A percentile compares a stretch with the other conserved stretches of the same genome.
Evolutionary conservation across 2,113 vertebrate genomes (phyloP).

Genomic region (Reinhardtius hippoglossoides): DNA sequence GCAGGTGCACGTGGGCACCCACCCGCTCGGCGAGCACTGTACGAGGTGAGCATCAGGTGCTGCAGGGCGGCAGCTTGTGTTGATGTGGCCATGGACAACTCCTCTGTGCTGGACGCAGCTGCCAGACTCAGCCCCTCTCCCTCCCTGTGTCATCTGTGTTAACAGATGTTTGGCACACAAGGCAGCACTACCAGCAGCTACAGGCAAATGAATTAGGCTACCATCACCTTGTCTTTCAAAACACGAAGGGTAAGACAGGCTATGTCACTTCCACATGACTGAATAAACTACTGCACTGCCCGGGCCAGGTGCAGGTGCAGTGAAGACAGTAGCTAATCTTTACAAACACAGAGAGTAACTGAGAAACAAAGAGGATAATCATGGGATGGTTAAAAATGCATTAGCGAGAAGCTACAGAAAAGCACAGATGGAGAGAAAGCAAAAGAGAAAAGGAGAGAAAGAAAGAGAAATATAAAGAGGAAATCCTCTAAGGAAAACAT

Average conservation of each 20-base stretch:
- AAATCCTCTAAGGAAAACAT: constrained; percentile 59
- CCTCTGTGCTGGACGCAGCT: constrained; percentile 37
- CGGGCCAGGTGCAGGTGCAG: neutral
- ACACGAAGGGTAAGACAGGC: constrained; percentile 12
- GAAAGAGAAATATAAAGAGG: constrained; percentile 55
- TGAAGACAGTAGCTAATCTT: constrained; percentile 45
- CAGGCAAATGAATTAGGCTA: constrained; percentile 12
- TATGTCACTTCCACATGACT: constrained; percentile 27
- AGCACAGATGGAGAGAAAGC: constrained; percentile 49
- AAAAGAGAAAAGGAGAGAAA: constrained; percentile 29
- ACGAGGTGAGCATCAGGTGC: constrained; percentile 21
- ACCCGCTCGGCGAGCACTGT: neutral
- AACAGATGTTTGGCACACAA: constrained; percentile 46
- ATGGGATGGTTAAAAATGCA: constrained; percentile 64
- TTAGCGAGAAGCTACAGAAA: constrained; percentile 57
- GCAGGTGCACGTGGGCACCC: constrained; percentile 23
- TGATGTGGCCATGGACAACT: constrained; percentile 8
- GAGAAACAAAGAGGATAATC: constrained; percentile 40
- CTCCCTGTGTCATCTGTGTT: constrained; percentile 12
- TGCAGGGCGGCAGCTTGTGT: constrained; percentile 12
- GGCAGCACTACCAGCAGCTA: neutral
- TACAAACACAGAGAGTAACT: constrained; percentile 45
- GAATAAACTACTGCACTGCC: constrained; percentile 8
- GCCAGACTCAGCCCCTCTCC: constrained; percentile 6
- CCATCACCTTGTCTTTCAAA: constrained; percentile 29